These are phyloP conservation scores for Hirtodrosophila duncani DNA, from an alignment of 2,888 invertebrate species.

Conservation along the genomic window DNA sequence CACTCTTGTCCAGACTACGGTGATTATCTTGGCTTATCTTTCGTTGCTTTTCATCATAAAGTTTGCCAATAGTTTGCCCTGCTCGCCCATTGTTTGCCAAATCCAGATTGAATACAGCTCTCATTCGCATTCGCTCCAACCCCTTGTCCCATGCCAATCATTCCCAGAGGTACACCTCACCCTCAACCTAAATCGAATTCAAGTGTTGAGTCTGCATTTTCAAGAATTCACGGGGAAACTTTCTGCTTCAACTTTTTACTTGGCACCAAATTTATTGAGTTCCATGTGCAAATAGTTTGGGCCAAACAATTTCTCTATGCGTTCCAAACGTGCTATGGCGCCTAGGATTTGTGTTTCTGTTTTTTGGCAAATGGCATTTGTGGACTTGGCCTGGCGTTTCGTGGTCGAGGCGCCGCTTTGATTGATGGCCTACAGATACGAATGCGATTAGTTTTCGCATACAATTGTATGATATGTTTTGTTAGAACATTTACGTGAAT, in stretches of 20 bases:
- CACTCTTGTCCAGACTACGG: slow-evolving; percentile 26
- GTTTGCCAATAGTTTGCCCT: slow-evolving; percentile 41
- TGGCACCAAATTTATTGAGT: slow-evolving; percentile 5
- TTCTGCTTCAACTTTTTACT: slow-evolving; percentile 31
- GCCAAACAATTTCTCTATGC: no score
- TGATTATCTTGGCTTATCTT: slow-evolving; percentile 23
- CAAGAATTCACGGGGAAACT: slow-evolving; percentile 1
- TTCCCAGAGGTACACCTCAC: slow-evolving; percentile 8
- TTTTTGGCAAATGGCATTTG: slow-evolving; percentile 2
- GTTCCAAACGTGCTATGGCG: no score
- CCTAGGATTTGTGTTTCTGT: neutral
- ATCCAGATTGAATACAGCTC: no score
- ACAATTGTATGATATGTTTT: no score
- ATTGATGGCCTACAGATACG: no score
- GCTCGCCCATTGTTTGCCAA: slow-evolving; percentile 9
- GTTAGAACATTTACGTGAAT: no score
- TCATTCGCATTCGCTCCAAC: no score
- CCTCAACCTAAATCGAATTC: no score
- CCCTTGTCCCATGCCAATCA: no score
- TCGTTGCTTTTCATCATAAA: slow-evolving; percentile 43
- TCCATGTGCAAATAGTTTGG: slow-evolving; percentile 36
- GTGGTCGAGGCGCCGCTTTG: slow-evolving; percentile 15
- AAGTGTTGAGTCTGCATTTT: slow-evolving; percentile 27
- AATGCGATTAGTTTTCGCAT: no score
- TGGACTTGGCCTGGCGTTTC: neutral